Evolutionary conservation across 2,113 vertebrate species (phyloP).

Genomic region (Nanorana parkeri): DNA sequence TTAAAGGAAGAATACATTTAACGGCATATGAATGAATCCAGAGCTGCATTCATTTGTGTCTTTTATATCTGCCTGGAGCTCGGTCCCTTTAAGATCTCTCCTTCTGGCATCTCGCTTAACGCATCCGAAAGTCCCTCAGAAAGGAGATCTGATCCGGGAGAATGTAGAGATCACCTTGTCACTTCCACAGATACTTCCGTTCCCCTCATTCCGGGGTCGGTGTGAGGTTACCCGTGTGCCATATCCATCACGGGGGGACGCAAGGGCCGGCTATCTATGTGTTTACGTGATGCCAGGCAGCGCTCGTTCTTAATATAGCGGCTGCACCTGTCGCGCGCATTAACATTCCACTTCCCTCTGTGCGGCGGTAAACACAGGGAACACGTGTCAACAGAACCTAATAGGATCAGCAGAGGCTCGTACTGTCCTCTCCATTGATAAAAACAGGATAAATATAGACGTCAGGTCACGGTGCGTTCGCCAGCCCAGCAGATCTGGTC

Average conservation of each 20-base stretch:
- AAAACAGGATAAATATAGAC: conserved; percentile 33
- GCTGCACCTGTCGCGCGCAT: conserved; percentile 19
- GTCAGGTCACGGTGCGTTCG: neutral
- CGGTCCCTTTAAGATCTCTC: too few species aligned
- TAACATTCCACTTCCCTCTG: neutral
- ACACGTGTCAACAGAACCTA: neutral
- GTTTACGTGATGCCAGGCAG: neutral
- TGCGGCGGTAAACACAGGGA: conserved; percentile 15
- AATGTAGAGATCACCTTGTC: neutral
- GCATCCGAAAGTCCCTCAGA: too few species aligned
- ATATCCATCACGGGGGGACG: conserved; percentile 11
- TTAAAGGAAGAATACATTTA: too few species aligned
- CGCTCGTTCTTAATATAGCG: neutral
- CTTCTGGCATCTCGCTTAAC: too few species aligned
- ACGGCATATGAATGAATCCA: too few species aligned
- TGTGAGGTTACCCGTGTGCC: conserved; percentile 25
- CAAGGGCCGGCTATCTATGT: neutral
- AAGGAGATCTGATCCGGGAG: too few species aligned
- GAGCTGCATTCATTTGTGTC: too few species aligned
- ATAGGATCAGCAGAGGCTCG: neutral
- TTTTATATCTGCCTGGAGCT: too few species aligned
- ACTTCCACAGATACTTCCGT: conserved; percentile 17
- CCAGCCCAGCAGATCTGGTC: too few species aligned
- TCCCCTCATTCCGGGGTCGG: conserved; percentile 20
- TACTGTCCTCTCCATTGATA: neutral